These are phyloP conservation scores for Alethe castanea DNA, from an alignment of 2,113 vertebrate genomes.

Conservation along the genomic window DNA sequence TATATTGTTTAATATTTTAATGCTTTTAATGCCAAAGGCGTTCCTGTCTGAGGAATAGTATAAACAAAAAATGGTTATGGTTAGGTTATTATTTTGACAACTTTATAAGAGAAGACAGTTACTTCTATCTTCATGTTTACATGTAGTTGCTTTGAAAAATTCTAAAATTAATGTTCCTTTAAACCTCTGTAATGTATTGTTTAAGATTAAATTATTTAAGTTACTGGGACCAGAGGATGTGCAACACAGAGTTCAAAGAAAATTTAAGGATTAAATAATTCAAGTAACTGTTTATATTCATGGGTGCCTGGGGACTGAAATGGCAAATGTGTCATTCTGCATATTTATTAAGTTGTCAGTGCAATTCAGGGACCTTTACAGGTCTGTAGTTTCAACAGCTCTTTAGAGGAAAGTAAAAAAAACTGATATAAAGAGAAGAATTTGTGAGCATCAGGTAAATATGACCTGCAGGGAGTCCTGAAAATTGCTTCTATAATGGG, in stretches of 20 bases:
- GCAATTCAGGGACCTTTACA: background rate
- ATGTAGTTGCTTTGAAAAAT: background rate
- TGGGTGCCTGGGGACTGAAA: background rate
- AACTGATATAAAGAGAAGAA: background rate
- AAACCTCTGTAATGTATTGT: background rate
- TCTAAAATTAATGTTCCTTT: background rate
- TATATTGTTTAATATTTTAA: background rate
- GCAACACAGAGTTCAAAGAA: background rate
- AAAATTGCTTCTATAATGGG: background rate
- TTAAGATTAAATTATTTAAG: background rate
- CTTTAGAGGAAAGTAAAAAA: background rate
- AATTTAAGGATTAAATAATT: conserved; percentile 21
- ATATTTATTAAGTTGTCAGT: background rate
- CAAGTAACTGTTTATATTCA: background rate
- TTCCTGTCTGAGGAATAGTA: background rate
- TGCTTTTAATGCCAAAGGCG: background rate
- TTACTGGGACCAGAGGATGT: background rate
- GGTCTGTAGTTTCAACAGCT: background rate
- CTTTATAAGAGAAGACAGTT: background rate
- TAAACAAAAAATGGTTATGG: background rate
- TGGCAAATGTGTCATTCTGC: background rate
- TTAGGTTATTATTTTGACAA: background rate
- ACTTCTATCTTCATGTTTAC: background rate
- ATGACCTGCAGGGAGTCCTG: background rate
- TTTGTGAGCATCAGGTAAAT: background rate